phyloP scores from a whole-genome alignment of 2,888 invertebrate species.

The Tolmerus cingulatus region DNA sequence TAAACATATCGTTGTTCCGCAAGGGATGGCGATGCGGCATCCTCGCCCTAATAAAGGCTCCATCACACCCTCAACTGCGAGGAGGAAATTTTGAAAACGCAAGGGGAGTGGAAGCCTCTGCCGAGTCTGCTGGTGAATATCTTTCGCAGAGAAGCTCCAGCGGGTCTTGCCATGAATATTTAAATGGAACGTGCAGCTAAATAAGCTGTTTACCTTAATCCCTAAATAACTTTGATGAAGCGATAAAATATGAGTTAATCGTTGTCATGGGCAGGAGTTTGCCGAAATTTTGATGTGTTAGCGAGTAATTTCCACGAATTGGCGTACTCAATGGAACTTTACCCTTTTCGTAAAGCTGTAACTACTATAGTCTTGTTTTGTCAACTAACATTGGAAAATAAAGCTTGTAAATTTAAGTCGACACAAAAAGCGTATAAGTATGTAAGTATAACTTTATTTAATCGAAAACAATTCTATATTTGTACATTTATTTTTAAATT shows the following conservation, averaged over 20 bases:
- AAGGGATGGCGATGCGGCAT: background rate
- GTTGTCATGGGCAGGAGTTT: background rate
- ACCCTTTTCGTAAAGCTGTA: background rate
- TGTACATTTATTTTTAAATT: too few species aligned
- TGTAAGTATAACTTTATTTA: too few species aligned
- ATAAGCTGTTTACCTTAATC: constrained; percentile 23
- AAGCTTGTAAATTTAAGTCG: too few species aligned
- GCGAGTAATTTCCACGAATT: background rate
- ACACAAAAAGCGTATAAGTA: too few species aligned
- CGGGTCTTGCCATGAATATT: constrained; percentile 6
- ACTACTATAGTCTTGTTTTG: too few species aligned
- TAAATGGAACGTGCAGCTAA: background rate
- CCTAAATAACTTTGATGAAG: constrained; percentile 9
- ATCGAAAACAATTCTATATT: too few species aligned
- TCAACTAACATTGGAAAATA: too few species aligned
- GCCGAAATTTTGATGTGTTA: background rate
- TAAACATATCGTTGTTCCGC: constrained; percentile 21
- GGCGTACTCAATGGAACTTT: background rate
- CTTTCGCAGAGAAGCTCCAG: background rate
- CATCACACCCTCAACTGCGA: background rate
- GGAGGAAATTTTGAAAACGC: background rate
- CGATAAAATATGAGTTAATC: constrained; percentile 15
- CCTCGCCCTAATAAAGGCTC: background rate
- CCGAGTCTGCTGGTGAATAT: background rate
- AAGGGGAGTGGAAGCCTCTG: background rate